Conservation (phyloP, 2,113 vertebrate genomes). For the Pterocles gutturalis region DNA sequence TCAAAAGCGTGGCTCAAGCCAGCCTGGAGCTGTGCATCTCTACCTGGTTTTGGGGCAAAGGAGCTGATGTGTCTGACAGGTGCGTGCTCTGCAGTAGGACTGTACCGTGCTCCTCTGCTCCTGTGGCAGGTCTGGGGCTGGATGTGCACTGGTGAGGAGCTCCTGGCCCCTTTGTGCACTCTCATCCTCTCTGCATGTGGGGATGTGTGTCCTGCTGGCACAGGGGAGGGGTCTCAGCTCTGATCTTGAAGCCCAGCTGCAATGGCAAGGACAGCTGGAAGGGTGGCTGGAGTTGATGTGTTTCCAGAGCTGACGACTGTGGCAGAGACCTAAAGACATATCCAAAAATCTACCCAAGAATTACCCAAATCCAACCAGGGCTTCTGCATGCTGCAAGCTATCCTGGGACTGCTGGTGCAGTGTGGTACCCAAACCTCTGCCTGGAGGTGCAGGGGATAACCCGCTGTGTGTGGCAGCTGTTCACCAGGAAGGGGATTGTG, state of each 20-base stretch:
- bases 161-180: neutral
- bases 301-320: neutral
- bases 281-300: neutral
- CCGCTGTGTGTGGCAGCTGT: neutral
- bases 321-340: neutral
- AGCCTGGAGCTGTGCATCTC: no score
- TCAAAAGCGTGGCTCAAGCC: neutral
- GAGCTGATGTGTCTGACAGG: neutral
- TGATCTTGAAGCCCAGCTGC: neutral
- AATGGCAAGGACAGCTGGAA: neutral
- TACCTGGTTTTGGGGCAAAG: neutral
- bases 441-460: neutral
- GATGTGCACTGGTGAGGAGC: neutral
- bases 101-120: neutral
- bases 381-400: neutral
- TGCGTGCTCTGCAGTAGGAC: neutral
- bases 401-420: neutral
- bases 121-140: neutral
- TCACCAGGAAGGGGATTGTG: neutral
- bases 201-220: neutral
- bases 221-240: neutral
- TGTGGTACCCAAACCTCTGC: neutral
- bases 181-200: accelerated
- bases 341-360: neutral
- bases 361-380: neutral